These are phyloP conservation scores for Thripadectes ignobilis DNA, from an alignment of 2,797 vertebrate genomes.

Conservation along the genomic window DNA sequence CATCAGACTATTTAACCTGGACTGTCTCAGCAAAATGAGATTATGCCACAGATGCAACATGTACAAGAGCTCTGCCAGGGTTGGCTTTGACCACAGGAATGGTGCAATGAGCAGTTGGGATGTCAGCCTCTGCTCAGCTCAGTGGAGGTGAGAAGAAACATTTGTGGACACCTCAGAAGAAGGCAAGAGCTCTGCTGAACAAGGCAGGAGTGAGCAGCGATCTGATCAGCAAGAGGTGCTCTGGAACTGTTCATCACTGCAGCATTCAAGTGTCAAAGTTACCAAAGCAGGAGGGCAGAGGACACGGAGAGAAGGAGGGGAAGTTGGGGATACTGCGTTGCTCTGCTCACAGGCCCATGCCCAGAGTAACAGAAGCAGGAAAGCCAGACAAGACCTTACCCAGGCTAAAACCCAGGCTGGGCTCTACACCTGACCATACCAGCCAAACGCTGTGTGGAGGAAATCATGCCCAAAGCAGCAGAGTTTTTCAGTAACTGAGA, in stretches of 20 bases:
- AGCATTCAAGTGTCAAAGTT: neutral
- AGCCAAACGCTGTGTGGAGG: neutral
- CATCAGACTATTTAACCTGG: neutral
- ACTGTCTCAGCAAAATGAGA: neutral
- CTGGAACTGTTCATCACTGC: neutral
- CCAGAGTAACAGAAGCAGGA: neutral
- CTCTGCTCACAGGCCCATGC: neutral
- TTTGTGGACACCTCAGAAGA: neutral
- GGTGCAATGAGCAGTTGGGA: rapidly evolving
- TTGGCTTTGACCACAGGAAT: neutral
- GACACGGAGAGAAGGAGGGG: neutral
- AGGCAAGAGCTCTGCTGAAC: neutral
- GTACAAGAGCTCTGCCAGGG: neutral
- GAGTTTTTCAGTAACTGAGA: neutral
- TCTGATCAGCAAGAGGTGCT: neutral
- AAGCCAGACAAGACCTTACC: neutral
- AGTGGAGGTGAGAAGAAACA: neutral
- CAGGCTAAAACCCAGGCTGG: neutral
- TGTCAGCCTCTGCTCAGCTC: neutral
- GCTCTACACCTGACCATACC: neutral
- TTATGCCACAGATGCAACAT: neutral
- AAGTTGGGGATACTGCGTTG: rapidly evolving
- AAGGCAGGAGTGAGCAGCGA: neutral
- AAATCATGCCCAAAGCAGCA: neutral
- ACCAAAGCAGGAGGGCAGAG: neutral